These are phyloP conservation scores for Sycophila sp. DNA, from an alignment of 1,140 invertebrate genomes.

Conservation along the genomic window DNA sequence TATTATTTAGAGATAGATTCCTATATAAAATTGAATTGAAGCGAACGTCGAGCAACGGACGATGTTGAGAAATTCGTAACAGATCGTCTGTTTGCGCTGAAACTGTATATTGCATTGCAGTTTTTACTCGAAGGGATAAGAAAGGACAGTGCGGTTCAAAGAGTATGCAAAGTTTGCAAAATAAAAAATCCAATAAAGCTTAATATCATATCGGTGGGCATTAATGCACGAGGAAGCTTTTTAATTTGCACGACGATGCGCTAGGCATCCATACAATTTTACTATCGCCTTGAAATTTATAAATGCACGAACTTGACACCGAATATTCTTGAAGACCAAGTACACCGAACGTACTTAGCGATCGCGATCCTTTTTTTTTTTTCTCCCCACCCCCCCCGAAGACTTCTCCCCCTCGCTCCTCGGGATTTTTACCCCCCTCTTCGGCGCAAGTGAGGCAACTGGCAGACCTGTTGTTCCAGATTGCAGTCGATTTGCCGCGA, in stretches of 20 bases:
- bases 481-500: constrained; percentile 15
- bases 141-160: too few species aligned
- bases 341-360: neutral
- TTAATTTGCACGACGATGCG: neutral
- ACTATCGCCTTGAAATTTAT: constrained; percentile 26
- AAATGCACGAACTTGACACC: constrained; percentile 33
- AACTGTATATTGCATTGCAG: too few species aligned
- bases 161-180: too few species aligned
- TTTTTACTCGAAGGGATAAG: too few species aligned
- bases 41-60: too few species aligned
- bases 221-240: neutral
- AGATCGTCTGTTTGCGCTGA: too few species aligned
- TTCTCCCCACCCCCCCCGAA: neutral
- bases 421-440: neutral
- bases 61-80: too few species aligned
- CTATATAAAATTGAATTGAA: too few species aligned
- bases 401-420: neutral
- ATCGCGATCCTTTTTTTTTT: neutral
- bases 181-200: constrained; percentile 1
- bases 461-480: constrained; percentile 20
- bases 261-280: constrained; percentile 30
- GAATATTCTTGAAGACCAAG: constrained; percentile 18
- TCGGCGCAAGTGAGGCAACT: neutral
- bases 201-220: neutral
- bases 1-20: too few species aligned